Evolutionary conservation across 2,797 vertebrate genomes (phyloP), one percentile per base, ranked within the genome.

Genomic region (Lates japonicus): DNA sequence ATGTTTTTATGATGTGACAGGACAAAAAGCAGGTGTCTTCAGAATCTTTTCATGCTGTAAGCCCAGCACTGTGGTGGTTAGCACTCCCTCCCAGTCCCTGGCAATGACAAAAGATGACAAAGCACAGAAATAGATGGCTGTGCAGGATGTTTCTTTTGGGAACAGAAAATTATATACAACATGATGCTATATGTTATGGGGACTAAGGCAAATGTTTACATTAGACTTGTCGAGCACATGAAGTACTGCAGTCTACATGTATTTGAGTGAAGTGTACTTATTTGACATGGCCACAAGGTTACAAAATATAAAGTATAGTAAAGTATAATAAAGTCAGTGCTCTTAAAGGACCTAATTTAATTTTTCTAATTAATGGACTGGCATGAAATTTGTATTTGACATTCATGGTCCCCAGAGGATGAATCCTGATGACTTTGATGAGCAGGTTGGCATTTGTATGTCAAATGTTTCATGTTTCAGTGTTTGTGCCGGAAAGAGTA

Each of bases 21-120:
- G 20, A 72, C 74, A 87, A 82, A 74, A 66, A 76, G 48, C 44
- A 63, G 25, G 60, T 41, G 31, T 49, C 62, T 75, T 52, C 35
- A 51, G 37, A 37, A 61, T 39, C 16, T 64, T 48, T 59, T 59
- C 3, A 16, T 48, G 48, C 64, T 61, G 7, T 42, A 51, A 67
- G 65, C 13, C 22, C 25, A 35, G 16, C 31, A 58, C 9, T 33
- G 20, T 37, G 55, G 37, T 42, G 16, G 52, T 73, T 59, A 61
- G 44, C n/a, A 5, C 65, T 35, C 48, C 63, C n/a, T n/a, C n/a
- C n/a, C n/a, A n/a, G 13, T 65, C 22, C 61, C 20, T 42, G 52
- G 64, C 44, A 41, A 29, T 29, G 25, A 29, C 25, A 29, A 29
- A 16, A 44, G 55, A 75, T 39, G 25, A 70, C 46, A 44, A 49